These are phyloP conservation scores for Drosophila cardini DNA, from an alignment of 1,140 invertebrate genomes.

Conservation along the genomic window DNA sequence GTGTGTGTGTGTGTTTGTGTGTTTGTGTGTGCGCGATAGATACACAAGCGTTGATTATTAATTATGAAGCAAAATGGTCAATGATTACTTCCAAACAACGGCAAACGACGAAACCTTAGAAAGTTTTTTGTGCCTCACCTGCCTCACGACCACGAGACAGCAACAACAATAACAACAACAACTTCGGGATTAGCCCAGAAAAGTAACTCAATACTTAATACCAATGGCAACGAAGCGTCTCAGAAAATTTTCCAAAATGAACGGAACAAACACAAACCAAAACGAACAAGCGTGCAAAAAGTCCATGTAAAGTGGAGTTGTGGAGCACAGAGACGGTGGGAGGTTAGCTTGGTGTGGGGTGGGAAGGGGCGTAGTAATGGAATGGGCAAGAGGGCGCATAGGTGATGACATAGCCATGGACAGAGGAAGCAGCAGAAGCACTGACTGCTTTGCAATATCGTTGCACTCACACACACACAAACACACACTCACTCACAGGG, in stretches of 20 bases:
- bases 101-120: constrained; percentile 60
- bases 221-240: constrained; percentile 41
- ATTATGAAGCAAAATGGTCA: constrained; percentile 70
- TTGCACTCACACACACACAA: constrained; percentile 41
- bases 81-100: constrained; percentile 64
- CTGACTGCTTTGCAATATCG: constrained; percentile 36
- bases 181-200: constrained; percentile 50
- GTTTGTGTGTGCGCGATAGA: constrained; percentile 28
- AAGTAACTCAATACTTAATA: constrained; percentile 62
- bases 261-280: constrained; percentile 22
- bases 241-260: constrained; percentile 32
- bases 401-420: constrained; percentile 53
- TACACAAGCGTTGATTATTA: constrained; percentile 78
- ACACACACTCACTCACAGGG: constrained; percentile 5
- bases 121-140: constrained; percentile 40
- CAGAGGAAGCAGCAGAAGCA: constrained; percentile 31
- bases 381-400: constrained; percentile 28
- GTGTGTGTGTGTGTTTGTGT: neutral
- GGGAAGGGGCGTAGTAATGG: neutral
- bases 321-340: neutral
- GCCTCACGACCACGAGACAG: constrained; percentile 1
- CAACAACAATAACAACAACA: constrained; percentile 8
- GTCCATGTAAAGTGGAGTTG: constrained; percentile 56
- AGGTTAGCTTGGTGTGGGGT: neutral
- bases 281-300: constrained; percentile 64